Base-by-base conservation (phyloP, 2,888 invertebrate species). In the Tenthredo distinguenda region DNA sequence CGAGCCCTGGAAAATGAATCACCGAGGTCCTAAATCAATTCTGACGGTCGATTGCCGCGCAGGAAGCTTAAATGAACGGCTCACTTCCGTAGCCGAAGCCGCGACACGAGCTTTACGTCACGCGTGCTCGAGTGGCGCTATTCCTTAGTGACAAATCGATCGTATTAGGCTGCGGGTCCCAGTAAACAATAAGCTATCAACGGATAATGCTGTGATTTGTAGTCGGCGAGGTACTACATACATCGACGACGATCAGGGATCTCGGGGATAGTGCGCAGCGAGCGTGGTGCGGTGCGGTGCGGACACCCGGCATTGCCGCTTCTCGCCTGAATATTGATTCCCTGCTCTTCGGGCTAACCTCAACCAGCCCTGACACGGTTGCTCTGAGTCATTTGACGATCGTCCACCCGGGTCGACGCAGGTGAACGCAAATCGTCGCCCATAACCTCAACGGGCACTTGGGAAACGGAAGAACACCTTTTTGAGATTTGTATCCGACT, bases 171-270 rank as follows among this genome's bases (percentile, higher is more conserved):
- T 81, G 84, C 85, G 86, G 72, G 85, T 79, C 43, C 86, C 77
- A 84, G 87, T 86, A 87, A 90, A 91, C 91, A 90, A 91, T 91
- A 87, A 90, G 88, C 88, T 86, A 88, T 90, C 88, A 87, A 76
- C 87, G 74, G 87, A 88, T 90, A 90, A 91, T 90, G 83, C 74
- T 85, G 85, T 85, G 88, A 91, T 91, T 91, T 89, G 88, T 88
- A 89, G 89, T 90, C 90, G 87, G 76, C 47, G 62, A 62, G 50
- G 58, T 81, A 34, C 40, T 21, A 58, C 58, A 34, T 6, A 37
- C 21, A 21, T 37, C 81, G 58, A 21, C 21, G 43, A 62, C 58
- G 34, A 77, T 77, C 55, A 26, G 58, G 58, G 81, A 40, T 58
- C 81, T 34, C 55, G 18, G 18, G 18, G 0, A 76, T 76, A 21